These are phyloP conservation scores for Drosophila teissieri DNA, from an alignment of 1,140 invertebrate genomes.

Conservation along the genomic window DNA sequence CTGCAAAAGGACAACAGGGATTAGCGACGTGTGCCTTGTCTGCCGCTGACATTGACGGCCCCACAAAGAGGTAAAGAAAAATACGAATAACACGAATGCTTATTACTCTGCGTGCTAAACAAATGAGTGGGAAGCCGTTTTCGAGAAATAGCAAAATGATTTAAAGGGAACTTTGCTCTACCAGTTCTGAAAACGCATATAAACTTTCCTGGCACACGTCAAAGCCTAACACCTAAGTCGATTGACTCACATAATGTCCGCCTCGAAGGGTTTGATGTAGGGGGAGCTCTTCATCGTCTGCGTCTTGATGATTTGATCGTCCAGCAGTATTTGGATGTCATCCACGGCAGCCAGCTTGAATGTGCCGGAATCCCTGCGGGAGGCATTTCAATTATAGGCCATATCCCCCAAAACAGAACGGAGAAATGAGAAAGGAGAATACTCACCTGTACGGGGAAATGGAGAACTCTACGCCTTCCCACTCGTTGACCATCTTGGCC, in stretches of 20 bases:
- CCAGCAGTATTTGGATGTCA: conserved; percentile 97
- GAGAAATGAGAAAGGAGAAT: neutral
- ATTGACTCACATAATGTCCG: conserved; percentile 88
- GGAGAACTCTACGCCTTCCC: conserved; percentile 94
- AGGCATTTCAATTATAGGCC: conserved; percentile 62
- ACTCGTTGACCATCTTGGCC: conserved; percentile 96
- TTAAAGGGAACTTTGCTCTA: neutral
- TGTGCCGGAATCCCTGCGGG: conserved; percentile 93
- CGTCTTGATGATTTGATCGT: conserved; percentile 98
- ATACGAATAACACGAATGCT: neutral
- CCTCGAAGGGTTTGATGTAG: conserved; percentile 97
- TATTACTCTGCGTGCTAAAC: neutral
- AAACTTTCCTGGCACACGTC: neutral
- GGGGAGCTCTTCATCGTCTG: conserved; percentile 99
- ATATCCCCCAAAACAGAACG: conserved; percentile 4
- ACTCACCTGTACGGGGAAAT: conserved; percentile 79
- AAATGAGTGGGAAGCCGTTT: neutral
- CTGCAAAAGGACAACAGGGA: conserved; percentile 58
- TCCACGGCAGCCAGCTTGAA: conserved; percentile 95
- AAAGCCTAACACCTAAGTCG: neutral
- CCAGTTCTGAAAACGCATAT: too few relatives aligned
- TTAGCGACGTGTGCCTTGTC: conserved; percentile 26
- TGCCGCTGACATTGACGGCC: conserved; percentile 36
- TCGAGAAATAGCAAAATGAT: neutral
- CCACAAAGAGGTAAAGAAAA: conserved; percentile 22